These are phyloP conservation scores for Pinna nobilis DNA, from an alignment of 1,140 invertebrate genomes.

Conservation along the genomic window DNA sequence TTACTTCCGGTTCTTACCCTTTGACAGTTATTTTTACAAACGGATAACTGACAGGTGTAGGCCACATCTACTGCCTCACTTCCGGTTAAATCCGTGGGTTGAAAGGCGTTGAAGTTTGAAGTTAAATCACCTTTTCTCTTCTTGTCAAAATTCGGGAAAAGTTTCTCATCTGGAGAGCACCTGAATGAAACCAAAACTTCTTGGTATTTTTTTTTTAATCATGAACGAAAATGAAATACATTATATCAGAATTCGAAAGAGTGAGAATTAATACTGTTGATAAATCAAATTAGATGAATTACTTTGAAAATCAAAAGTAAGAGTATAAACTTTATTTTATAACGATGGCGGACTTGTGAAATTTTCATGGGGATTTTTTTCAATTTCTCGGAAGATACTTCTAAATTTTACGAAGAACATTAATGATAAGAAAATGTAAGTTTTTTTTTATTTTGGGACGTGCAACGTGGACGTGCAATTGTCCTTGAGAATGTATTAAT, in stretches of 20 bases:
- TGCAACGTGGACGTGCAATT: too few relatives aligned
- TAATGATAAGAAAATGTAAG: too few relatives aligned
- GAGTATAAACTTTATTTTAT: not conserved
- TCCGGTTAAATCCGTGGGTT: conserved; percentile 40
- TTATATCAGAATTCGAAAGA: not conserved
- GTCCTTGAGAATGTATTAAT: too few relatives aligned
- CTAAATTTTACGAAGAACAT: too few relatives aligned
- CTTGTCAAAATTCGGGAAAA: conserved; percentile 50
- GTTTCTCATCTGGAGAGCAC: conserved; percentile 40
- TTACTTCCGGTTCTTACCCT: conserved; percentile 7
- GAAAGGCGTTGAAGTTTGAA: conserved; percentile 43
- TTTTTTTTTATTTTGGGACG: too few relatives aligned
- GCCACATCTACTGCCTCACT: conserved; percentile 39
- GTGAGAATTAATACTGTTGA: not conserved
- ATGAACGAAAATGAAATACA: not conserved
- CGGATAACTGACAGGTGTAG: conserved; percentile 40
- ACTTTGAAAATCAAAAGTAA: not conserved
- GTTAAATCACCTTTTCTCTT: conserved; percentile 16
- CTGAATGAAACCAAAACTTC: not conserved
- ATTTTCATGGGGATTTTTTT: too few relatives aligned
- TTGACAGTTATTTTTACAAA: conserved; percentile 41
- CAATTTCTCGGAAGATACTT: too few relatives aligned
- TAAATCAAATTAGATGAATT: not conserved
- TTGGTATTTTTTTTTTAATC: not conserved
- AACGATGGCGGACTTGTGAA: not conserved